Base-by-base conservation (phyloP, 2,113 vertebrate species). In the Oostethus manadensis region DNA sequence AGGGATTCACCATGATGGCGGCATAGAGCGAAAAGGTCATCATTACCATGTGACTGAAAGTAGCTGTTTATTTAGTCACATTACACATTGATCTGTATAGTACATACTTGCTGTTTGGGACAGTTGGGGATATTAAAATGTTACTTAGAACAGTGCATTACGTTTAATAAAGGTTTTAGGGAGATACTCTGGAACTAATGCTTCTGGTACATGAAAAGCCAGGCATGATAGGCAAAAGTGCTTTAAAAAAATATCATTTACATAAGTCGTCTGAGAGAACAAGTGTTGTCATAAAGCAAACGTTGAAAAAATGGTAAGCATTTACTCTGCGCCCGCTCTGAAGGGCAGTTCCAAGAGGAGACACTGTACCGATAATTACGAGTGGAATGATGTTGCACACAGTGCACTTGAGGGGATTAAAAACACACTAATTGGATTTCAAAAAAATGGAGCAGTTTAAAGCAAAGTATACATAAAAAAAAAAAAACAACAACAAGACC, bases 331-430 rank as follows among this genome's bases (percentile, higher is more conserved):
- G 7, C 45, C 14, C 56, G 51, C 66, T 71, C 73, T 47, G 10
- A 53, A 23, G 43, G 35, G 35, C 21, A 53, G 59, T 58, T 57
- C 42, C 51, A 69, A 66, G 38, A 66, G 43, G 56, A 60, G 58
- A 64, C 53, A 68, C 51, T 62, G 66, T 46, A 23, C 44, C 43
- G 58, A 64, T 78, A 66, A 66, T 51, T 26, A 64, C 10, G 11
- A 44, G 43, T 61, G 50, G 18, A 56, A 58, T 61, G 58, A 21
- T 38, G 58, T 64, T 59, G 64, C 61, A 64, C 48, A 72, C 46
- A 71, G 47, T 57, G 43, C 58, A 68, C 64, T 54, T 58, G 18
- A 63, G 67, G 50, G 68, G 51, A 58, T 56, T 16, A 44, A 56
- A 56, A 8, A 40, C 53, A 55, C 33, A 40, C 53, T 55, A 55